These are phyloP conservation scores for Antechinus flavipes DNA, from an alignment of 2,113 vertebrate genomes.

Conservation along the genomic window DNA sequence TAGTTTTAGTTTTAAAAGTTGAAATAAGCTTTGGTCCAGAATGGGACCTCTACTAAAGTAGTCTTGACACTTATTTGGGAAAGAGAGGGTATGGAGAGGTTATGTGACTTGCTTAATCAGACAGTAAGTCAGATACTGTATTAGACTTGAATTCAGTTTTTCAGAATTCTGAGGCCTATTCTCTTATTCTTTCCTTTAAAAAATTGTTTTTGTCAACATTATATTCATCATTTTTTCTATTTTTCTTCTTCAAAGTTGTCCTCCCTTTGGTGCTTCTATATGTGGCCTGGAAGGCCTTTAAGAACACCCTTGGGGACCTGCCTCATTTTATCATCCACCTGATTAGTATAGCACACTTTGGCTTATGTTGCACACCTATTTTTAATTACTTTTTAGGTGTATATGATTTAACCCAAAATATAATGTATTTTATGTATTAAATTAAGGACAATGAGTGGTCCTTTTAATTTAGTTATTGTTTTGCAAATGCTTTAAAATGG, in stretches of 20 bases:
- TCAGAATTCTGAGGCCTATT: not conserved
- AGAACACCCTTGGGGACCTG: not conserved
- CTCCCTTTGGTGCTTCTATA: conserved; percentile 9
- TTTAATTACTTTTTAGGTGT: conserved; percentile 31
- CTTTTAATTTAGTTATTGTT: conserved; percentile 12
- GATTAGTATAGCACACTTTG: not conserved
- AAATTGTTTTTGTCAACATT: not conserved
- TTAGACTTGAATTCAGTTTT: not conserved
- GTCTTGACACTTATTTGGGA: not conserved
- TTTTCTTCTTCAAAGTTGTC: not conserved
- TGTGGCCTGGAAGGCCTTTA: not conserved
- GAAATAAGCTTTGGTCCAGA: not conserved
- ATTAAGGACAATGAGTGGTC: not conserved
- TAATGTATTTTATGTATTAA: conserved; percentile 10
- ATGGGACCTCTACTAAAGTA: not conserved
- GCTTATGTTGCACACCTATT: not conserved
- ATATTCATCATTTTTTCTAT: not conserved
- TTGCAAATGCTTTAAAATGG: not conserved
- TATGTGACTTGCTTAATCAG: not conserved
- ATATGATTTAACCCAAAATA: not conserved
- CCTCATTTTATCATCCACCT: conserved; percentile 15
- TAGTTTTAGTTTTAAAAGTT: not conserved
- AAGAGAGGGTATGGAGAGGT: not conserved
- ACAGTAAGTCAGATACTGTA: not conserved
- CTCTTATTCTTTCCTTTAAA: not conserved